Percentiles rank a stretch among this genome's conserved stretches.
These are phyloP conservation scores for Dissostichus mawsoni DNA, from an alignment of 2,113 vertebrate species.

Conservation along the genomic window DNA sequence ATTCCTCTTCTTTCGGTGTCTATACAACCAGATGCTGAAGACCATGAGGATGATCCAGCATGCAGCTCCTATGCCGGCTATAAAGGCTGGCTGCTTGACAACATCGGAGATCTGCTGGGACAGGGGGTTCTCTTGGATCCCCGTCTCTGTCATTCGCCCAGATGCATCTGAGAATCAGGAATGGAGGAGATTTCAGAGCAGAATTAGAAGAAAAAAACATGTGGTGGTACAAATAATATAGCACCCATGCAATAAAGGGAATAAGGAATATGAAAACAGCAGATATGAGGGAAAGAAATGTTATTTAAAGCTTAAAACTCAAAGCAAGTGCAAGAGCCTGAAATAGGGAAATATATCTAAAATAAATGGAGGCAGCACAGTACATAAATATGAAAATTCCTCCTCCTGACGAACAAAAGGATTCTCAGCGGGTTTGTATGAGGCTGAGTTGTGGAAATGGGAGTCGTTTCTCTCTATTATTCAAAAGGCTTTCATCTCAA, in stretches of 20 bases:
- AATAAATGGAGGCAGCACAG: conserved; percentile 25
- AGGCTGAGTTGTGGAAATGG: conserved; percentile 36
- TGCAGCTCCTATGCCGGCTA: conserved; percentile 95
- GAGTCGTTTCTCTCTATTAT: conserved; percentile 53
- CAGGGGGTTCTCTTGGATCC: conserved; percentile 89
- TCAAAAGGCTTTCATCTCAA: conserved; percentile 59
- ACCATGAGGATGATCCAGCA: conserved; percentile 99
- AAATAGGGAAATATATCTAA: conserved; percentile 28
- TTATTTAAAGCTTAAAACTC: conserved; percentile 15
- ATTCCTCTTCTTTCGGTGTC: conserved; percentile 94
- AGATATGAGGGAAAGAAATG: neutral
- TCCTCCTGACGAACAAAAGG: conserved; percentile 32
- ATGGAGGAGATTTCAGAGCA: conserved; percentile 12
- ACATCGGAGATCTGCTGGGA: conserved; percentile 98
- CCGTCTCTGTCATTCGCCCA: conserved; percentile 88
- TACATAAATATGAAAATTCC: conserved; percentile 44
- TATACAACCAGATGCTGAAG: conserved; percentile 98
- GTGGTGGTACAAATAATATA: neutral
- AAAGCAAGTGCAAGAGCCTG: conserved; percentile 25
- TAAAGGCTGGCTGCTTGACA: conserved; percentile 97
- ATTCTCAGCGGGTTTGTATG: conserved; percentile 40
- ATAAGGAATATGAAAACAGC: conserved; percentile 1
- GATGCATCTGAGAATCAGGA: conserved; percentile 85
- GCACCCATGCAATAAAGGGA: conserved; percentile 1
- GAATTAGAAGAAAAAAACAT: neutral